Conservation (phyloP, 2,113 vertebrate genomes). For the Nicator chloris region DNA sequence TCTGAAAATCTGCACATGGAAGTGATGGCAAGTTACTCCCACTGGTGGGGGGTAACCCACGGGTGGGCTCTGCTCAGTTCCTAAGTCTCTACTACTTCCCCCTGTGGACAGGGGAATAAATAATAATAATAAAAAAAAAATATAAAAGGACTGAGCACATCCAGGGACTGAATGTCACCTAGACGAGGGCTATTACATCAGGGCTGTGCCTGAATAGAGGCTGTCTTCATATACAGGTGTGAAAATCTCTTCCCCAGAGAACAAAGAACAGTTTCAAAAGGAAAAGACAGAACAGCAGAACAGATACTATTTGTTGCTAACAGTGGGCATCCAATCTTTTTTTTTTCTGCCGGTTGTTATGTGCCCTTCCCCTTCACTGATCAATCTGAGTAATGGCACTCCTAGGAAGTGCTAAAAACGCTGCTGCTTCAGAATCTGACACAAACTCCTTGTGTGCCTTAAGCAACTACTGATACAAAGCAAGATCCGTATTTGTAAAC, state of each 20-base stretch:
- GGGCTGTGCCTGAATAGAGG: not conserved
- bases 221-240: not conserved
- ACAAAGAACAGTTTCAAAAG: not conserved
- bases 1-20: not conserved
- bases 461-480: not conserved
- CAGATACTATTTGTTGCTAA: not conserved
- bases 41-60: not conserved
- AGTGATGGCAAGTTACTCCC: not conserved
- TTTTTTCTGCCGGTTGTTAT: not conserved
- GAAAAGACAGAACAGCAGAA: not conserved
- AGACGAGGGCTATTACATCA: not conserved
- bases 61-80: not conserved
- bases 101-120: not conserved
- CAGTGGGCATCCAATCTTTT: not conserved
- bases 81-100: not conserved
- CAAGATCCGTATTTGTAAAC: not conserved
- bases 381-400: not conserved
- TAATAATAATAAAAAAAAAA: rapidly evolving
- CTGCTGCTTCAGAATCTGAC: not conserved
- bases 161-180: not conserved
- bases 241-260: not conserved
- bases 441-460: rapidly evolving
- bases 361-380: not conserved
- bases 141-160: not conserved
- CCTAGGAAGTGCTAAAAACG: not conserved